These are phyloP conservation scores for Adelosebastes latens DNA, from an alignment of 2,797 vertebrate species.

Conservation along the genomic window DNA sequence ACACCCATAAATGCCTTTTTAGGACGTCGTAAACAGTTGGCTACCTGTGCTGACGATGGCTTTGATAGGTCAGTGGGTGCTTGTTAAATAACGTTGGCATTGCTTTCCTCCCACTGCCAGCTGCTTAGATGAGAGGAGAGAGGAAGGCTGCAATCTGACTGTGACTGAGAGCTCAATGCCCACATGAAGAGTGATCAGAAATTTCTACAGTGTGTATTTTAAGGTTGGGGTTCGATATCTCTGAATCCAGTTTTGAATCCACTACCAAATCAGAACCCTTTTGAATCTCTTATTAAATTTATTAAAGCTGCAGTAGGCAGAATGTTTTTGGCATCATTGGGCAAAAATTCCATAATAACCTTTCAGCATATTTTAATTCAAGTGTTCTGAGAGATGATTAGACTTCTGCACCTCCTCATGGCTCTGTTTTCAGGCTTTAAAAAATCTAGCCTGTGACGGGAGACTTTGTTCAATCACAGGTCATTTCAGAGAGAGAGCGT, in stretches of 20 bases:
- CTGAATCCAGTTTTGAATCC: background rate
- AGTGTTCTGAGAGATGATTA: too few relatives aligned
- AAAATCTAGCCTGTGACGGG: too few relatives aligned
- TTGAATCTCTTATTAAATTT: background rate
- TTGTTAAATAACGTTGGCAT: conserved; percentile 66
- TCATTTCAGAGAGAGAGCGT: too few relatives aligned
- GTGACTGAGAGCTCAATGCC: conserved; percentile 18
- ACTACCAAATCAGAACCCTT: background rate
- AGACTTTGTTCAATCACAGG: too few relatives aligned
- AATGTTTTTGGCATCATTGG: too few relatives aligned
- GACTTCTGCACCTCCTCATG: too few relatives aligned
- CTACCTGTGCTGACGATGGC: conserved; percentile 50
- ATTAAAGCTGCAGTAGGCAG: too few relatives aligned
- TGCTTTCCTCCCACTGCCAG: conserved; percentile 62
- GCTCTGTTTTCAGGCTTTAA: too few relatives aligned
- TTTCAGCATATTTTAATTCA: too few relatives aligned
- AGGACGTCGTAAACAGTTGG: conserved; percentile 66
- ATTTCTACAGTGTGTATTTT: background rate
- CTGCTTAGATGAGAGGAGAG: conserved; percentile 47
- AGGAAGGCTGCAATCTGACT: conserved; percentile 33
- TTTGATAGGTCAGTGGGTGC: conserved; percentile 72
- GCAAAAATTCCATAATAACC: too few relatives aligned
- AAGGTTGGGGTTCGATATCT: background rate
- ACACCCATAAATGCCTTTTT: conserved; percentile 59
- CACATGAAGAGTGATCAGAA: conserved; percentile 4